These are phyloP conservation scores for Dryobotodes eremita DNA, from an alignment of 2,888 invertebrate species.

Conservation along the genomic window DNA sequence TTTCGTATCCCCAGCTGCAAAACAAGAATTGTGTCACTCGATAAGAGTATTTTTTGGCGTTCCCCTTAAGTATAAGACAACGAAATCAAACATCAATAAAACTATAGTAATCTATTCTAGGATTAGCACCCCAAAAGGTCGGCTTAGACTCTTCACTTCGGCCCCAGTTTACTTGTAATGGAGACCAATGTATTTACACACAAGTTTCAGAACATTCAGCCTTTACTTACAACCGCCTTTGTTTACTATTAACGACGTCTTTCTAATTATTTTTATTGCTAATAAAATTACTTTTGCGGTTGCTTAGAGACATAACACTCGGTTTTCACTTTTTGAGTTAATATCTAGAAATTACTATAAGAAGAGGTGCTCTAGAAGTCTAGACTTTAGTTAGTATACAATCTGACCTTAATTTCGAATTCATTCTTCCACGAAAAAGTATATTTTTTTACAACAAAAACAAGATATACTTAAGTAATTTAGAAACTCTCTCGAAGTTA, in stretches of 20 bases:
- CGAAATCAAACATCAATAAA: conserved; percentile 23
- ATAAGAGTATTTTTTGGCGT: neutral
- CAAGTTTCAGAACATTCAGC: neutral
- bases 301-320: neutral
- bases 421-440: neutral
- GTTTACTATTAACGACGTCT: neutral
- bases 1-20: neutral
- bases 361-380: neutral
- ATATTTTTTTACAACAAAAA: neutral
- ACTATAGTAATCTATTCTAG: conserved; percentile 26
- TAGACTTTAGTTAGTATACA: neutral
- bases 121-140: conserved; percentile 40
- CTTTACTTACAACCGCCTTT: conserved; percentile 9
- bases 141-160: conserved; percentile 23
- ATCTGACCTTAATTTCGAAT: neutral
- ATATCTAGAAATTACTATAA: neutral
- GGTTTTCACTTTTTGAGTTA: neutral
- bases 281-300: conserved; percentile 30
- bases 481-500: neutral
- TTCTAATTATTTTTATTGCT: conserved; percentile 40
- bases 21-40: neutral
- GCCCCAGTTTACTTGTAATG: conserved; percentile 19
- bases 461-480: neutral
- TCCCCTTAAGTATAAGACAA: neutral
- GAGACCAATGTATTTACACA: conserved; percentile 43